Base-by-base conservation (phyloP, 2,888 invertebrate species). In the Lepas anatifera region DNA sequence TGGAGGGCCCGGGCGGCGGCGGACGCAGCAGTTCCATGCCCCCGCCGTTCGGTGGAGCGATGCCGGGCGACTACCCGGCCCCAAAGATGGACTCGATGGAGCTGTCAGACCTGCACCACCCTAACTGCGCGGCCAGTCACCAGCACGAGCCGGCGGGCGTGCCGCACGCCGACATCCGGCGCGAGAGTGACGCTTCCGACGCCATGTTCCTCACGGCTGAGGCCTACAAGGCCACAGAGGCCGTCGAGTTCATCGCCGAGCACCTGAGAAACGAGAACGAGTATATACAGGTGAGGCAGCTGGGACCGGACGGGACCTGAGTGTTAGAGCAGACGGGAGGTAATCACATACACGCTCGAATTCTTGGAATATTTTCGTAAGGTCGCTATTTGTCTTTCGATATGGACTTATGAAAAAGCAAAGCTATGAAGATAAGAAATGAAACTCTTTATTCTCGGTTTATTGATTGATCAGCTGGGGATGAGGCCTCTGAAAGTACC, bases 231-330 rank as follows among this genome's bases (percentile, higher is more conserved):
- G 78, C 81, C 76, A 75, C 74, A 4, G 74, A 75, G 81, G 97
- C 98, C 2, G 95, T 99, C 29, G 95, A 96, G 80, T 98, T 98
- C 81, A 98, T 99, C 75, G 96, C 97, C 41, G 95, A 96, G 80
- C 97, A 99, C 85, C 85, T 98, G 77, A 87, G 95, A 75, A 95
- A 95, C 80, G 98, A 98, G 83, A 97, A 98, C 84, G 90, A 97
- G 77, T 97, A 97, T 79, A 95, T 97, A 81, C 95, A 96, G 88
- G 97, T 97, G 81, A 78, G 78, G 73, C 13, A 18, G 18, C 29
- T 22, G n/a, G 35, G 52, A 73, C 13, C 32, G 22, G 39, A 39
- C 39, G n/a, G n/a, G n/a, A n/a, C n/a, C n/a, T n/a, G n/a, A n/a
- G n/a, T n/a, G n/a, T n/a, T n/a, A n/a, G n/a, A n/a, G n/a, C n/a